A percentile compares a stretch with the other conserved stretches of the same genome.
phyloP scores from a whole-genome alignment of 2,888 invertebrate genomes.

The Sesia apiformis region DNA sequence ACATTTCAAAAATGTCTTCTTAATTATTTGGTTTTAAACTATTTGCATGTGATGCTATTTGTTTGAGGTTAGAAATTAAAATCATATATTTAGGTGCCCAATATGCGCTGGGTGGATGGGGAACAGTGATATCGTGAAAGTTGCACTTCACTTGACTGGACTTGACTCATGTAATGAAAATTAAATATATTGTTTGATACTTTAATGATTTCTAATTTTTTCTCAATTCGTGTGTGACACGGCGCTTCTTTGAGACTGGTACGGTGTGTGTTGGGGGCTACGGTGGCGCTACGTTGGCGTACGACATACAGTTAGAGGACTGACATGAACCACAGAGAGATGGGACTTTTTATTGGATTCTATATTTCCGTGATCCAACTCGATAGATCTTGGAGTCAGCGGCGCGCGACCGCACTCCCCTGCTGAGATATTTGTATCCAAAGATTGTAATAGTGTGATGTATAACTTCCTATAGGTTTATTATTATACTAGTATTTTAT shows the following conservation, averaged over 20 bases:
- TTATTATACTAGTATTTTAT: constrained; percentile 60
- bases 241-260: constrained; percentile 57
- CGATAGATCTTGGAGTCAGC: constrained; percentile 6
- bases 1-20: constrained; percentile 1
- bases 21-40: not conserved
- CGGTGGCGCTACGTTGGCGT: constrained; percentile 9
- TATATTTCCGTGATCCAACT: no score
- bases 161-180: constrained; percentile 67
- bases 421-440: constrained; percentile 61
- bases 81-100: constrained; percentile 23
- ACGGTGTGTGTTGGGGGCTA: constrained; percentile 26
- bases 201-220: constrained; percentile 38
- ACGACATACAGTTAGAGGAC: no score
- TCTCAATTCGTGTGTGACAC: constrained; percentile 60
- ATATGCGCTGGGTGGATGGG: constrained; percentile 40
- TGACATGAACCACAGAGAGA: no score
- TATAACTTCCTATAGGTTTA: constrained; percentile 67
- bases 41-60: not conserved
- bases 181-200: constrained; percentile 35
- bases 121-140: constrained; percentile 48
- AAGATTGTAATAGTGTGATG: constrained; percentile 70
- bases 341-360: no score
- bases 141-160: constrained; percentile 29
- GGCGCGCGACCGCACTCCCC: constrained; percentile 20
- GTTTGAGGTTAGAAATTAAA: not conserved